phyloP scores from a whole-genome alignment of 2,797 vertebrate genomes.

The Gadopsis marmoratus region DNA sequence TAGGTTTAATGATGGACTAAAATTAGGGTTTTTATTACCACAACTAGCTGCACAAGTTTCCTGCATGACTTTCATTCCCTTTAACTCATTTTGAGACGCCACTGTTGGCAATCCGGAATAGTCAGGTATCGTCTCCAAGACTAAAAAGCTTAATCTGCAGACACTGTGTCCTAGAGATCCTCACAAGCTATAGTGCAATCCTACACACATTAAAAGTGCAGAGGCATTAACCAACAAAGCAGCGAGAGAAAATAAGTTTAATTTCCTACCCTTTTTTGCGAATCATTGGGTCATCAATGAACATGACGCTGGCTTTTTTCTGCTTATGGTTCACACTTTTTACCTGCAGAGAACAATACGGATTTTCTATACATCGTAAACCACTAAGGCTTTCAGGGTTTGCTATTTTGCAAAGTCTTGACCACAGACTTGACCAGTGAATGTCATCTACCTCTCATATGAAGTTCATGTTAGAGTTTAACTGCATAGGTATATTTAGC shows the following conservation, averaged over 20 bases:
- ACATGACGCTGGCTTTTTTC: slow-evolving; percentile 89
- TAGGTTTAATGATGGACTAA: background rate
- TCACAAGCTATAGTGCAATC: background rate
- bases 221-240: background rate
- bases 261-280: slow-evolving; percentile 80
- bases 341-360: slow-evolving; percentile 77
- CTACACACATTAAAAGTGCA: background rate
- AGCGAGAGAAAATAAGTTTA: background rate
- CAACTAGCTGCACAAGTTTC: background rate
- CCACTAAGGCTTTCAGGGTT: background rate
- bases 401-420: background rate
- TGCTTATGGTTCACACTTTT: slow-evolving; percentile 88
- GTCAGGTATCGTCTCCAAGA: background rate
- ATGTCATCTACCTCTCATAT: background rate
- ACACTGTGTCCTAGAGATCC: background rate
- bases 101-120: background rate
- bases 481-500: background rate
- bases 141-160: background rate
- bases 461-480: background rate
- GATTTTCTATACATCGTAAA: slow-evolving; percentile 11
- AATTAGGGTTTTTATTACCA: background rate
- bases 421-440: background rate
- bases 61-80: background rate
- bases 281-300: slow-evolving; percentile 84
- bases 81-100: background rate